phyloP scores from a whole-genome alignment of 2,797 vertebrate species.

The Pseudocheirus occidentalis region DNA sequence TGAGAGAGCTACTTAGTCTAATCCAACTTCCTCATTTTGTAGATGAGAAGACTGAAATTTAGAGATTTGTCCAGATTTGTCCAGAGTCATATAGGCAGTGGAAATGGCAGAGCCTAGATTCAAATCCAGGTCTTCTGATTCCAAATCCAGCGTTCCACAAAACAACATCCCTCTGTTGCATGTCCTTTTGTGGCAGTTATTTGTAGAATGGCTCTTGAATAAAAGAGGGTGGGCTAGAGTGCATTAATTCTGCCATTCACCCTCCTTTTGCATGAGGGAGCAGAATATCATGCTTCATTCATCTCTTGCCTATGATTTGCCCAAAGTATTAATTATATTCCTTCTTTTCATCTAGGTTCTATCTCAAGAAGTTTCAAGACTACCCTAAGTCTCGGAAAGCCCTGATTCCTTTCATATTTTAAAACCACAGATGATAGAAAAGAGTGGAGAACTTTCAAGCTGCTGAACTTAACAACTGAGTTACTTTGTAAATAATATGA shows the following conservation, averaged over 20 bases:
- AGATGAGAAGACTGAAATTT: background rate
- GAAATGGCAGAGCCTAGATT: background rate
- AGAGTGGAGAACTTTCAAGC: conserved; percentile 52
- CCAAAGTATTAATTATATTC: conserved; percentile 60
- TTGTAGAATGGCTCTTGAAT: background rate
- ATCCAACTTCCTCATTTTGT: background rate
- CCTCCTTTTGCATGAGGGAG: background rate
- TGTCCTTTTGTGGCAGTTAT: background rate
- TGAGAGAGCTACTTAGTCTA: background rate
- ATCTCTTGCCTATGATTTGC: background rate
- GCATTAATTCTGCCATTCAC: background rate
- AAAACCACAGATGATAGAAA: conserved; percentile 66
- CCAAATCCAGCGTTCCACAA: background rate
- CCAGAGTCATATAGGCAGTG: background rate
- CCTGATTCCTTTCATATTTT: conserved; percentile 93
- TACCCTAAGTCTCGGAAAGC: conserved; percentile 92
- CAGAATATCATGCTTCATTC: background rate
- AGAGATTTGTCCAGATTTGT: background rate
- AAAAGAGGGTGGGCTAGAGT: background rate
- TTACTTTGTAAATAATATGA: conserved; percentile 13
- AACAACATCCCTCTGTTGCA: background rate
- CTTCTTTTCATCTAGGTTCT: conserved; percentile 88
- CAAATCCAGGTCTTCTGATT: background rate
- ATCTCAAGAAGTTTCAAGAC: conserved; percentile 90
- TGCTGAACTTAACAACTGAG: conserved; percentile 58